phyloP scores from a whole-genome alignment of 2,797 vertebrate genomes.

The Rhyacichthys aspro region DNA sequence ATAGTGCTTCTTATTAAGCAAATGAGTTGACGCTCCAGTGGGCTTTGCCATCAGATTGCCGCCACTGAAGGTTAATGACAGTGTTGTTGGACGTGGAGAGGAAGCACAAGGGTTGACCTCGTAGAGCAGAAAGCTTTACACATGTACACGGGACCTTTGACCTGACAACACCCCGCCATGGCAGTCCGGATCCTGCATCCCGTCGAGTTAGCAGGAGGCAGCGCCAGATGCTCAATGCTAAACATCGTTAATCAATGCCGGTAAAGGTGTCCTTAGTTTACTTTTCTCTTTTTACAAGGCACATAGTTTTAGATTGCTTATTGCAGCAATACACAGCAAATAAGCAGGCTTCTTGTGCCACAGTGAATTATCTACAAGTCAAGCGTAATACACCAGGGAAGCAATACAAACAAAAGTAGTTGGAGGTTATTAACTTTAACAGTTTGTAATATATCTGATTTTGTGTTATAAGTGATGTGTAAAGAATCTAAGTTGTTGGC shows the following conservation, averaged over 20 bases:
- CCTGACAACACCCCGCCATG: conserved; percentile 15
- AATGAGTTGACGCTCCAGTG: conserved; percentile 68
- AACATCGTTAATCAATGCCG: conserved; percentile 59
- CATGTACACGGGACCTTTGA: conserved; percentile 53
- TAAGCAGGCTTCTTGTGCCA: conserved; percentile 13
- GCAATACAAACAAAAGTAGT: conserved; percentile 3
- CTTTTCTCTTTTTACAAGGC: conserved; percentile 14
- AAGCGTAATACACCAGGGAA: conserved; percentile 14
- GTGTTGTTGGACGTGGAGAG: conserved; percentile 43
- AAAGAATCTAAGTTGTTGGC: conserved; percentile 22
- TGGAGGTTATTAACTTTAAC: neutral
- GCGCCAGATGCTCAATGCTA: conserved; percentile 46
- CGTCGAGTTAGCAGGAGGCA: neutral
- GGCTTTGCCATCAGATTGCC: conserved; percentile 68
- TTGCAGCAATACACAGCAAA: conserved; percentile 19
- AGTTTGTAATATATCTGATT: neutral
- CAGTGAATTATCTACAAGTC: conserved; percentile 30
- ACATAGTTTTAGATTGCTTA: conserved; percentile 28
- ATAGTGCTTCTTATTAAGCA: conserved; percentile 66
- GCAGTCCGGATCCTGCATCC: conserved; percentile 17
- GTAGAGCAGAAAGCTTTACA: conserved; percentile 29
- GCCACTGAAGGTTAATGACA: conserved; percentile 73
- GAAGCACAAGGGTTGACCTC: conserved; percentile 6
- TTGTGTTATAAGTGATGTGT: neutral
- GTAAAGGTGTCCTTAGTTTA: conserved; percentile 44